Evolutionary conservation across 2,113 vertebrate species (phyloP).

Genomic region (Ctenomys sociabilis): DNA sequence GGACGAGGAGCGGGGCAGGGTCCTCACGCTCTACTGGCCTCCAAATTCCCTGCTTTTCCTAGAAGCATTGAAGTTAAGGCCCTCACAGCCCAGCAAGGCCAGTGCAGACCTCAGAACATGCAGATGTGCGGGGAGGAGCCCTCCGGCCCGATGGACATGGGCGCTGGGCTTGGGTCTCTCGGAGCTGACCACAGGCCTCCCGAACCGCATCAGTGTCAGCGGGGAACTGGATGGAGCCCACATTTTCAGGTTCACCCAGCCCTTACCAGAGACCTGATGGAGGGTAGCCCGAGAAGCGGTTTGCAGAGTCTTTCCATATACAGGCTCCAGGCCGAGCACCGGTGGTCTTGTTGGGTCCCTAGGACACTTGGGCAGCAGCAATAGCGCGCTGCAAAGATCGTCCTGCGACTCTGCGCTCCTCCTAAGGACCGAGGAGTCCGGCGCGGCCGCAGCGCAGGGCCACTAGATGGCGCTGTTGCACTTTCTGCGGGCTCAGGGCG

Average conservation of each 20-base stretch:
- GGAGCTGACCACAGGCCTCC: background rate
- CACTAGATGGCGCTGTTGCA: constrained; percentile 86
- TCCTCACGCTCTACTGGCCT: background rate
- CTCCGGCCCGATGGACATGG: background rate
- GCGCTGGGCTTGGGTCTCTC: background rate
- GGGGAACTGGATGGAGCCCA: constrained; percentile 13
- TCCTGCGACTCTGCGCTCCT: constrained; percentile 69
- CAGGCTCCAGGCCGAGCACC: background rate
- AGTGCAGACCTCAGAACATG: background rate
- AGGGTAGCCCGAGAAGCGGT: constrained; percentile 42
- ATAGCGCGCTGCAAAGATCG: constrained; percentile 64
- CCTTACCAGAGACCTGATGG: background rate
- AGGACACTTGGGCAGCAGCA: constrained; percentile 42
- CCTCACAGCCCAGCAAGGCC: background rate
- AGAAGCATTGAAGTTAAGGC: background rate
- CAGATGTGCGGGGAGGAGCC: background rate
- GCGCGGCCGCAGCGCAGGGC: accelerated
- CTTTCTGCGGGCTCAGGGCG: constrained; percentile 47
- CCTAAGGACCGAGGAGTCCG: constrained; percentile 70
- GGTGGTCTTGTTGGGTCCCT: no score
- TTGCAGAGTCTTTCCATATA: background rate
- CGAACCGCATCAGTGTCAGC: no score
- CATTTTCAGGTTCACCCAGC: background rate
- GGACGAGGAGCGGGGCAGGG: background rate
- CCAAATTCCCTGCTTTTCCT: background rate